These are phyloP conservation scores for Drosophila sturtevanti DNA, from an alignment of 1,140 invertebrate species.

Conservation along the genomic window DNA sequence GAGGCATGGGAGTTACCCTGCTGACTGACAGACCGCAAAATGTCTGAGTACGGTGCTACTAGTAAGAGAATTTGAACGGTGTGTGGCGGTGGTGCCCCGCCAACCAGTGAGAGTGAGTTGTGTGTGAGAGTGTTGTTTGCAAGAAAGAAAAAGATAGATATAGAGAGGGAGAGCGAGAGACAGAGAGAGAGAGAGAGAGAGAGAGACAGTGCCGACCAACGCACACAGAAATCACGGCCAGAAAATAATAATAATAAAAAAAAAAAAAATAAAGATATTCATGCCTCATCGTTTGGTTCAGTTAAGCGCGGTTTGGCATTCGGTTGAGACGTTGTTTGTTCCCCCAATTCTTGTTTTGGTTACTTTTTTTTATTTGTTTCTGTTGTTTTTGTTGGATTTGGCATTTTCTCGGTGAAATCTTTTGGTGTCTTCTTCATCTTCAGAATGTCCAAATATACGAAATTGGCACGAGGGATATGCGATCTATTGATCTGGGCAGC, in stretches of 20 bases:
- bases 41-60: neutral
- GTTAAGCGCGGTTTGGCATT: constrained; percentile 69
- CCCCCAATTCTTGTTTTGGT: neutral
- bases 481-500: constrained; percentile 66
- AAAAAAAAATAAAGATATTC: constrained; percentile 48
- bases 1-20: constrained; percentile 24
- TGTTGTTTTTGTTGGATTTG: constrained; percentile 12
- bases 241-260: constrained; percentile 36
- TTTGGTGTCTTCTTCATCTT: constrained; percentile 8
- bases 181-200: constrained; percentile 26
- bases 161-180: neutral
- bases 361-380: constrained; percentile 1
- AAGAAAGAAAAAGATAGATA: too few species aligned
- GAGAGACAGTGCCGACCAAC: constrained; percentile 22
- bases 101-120: too few species aligned
- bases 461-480: constrained; percentile 63
- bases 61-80: neutral
- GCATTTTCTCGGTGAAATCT: neutral
- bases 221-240: constrained; percentile 58
- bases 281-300: constrained; percentile 45
- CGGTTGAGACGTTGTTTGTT: constrained; percentile 36
- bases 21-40: constrained; percentile 64
- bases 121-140: too few species aligned
- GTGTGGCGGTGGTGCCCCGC: too few species aligned
- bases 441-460: constrained; percentile 73